A percentile compares a stretch with the other conserved stretches of the same genome.
Conservation (phyloP, 1,140 invertebrate genomes). For the Drosophila watanabei region DNA sequence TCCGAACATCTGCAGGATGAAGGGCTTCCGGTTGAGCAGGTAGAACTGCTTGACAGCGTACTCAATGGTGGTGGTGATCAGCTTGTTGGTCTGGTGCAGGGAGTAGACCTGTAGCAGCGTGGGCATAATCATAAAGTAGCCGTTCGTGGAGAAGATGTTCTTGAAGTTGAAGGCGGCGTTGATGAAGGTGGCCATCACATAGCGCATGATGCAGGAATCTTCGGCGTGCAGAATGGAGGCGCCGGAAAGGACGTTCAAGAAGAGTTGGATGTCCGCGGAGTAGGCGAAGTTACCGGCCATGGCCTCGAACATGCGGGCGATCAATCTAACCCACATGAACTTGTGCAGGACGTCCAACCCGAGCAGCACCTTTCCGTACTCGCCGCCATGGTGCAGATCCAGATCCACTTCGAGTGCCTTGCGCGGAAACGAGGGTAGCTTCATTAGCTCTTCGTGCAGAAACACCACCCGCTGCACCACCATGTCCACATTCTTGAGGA, state of each 20-base stretch:
- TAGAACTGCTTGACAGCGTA: conserved; percentile 99
- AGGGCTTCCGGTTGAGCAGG: conserved; percentile 98
- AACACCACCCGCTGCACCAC: conserved; percentile 98
- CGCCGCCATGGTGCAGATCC: conserved; percentile 95
- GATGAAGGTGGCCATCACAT: conserved; percentile 98
- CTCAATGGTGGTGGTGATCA: conserved; percentile 97
- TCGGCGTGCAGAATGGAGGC: conserved; percentile 98
- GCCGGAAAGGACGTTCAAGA: conserved; percentile 99
- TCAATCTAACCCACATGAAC: conserved; percentile 98
- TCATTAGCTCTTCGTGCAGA: conserved; percentile 99
- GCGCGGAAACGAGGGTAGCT: conserved; percentile 98
- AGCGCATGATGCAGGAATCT: conserved; percentile 97
- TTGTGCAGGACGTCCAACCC: conserved; percentile 99
- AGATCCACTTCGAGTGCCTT: conserved; percentile 99
- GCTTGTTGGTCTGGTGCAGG: conserved; percentile 98
- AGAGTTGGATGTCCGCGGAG: conserved; percentile 98
- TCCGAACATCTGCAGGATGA: conserved; percentile 99
- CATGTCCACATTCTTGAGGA: conserved; percentile 96
- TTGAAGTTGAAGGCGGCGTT: conserved; percentile 99
- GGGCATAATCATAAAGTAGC: conserved; percentile 98
- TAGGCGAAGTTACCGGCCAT: conserved; percentile 99
- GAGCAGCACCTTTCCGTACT: conserved; percentile 96
- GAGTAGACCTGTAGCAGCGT: conserved; percentile 98
- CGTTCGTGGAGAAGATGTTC: conserved; percentile 99
- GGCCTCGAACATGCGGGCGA: conserved; percentile 98